Conservation (phyloP, 1,140 invertebrate species). For the Periplaneta americana region DNA sequence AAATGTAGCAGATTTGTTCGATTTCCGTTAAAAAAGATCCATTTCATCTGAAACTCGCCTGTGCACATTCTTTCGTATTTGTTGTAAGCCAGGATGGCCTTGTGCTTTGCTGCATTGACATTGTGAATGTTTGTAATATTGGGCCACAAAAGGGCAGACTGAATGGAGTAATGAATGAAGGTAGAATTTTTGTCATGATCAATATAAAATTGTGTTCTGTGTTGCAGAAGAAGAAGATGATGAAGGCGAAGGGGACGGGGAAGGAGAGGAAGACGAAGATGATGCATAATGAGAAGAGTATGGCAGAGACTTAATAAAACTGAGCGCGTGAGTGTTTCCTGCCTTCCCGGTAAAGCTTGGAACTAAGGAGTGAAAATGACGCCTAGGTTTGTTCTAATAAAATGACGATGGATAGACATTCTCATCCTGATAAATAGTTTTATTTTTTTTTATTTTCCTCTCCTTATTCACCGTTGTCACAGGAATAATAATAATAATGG, state of each 20-base stretch:
- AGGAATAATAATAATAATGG: background rate
- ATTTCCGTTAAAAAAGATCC: too few species aligned
- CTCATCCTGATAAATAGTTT: background rate
- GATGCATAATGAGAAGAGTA: conserved; percentile 42
- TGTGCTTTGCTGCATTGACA: too few species aligned
- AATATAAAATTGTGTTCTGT: conserved; percentile 18
- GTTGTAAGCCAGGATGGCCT: too few species aligned
- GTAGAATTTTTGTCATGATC: too few species aligned
- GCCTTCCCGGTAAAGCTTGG: conserved; percentile 15
- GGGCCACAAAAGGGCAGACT: too few species aligned
- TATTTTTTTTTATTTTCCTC: conserved; percentile 2
- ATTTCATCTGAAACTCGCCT: too few species aligned
- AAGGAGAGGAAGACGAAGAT: conserved; percentile 46
- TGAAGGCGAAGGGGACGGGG: conserved; percentile 49
- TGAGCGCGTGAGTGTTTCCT: conserved; percentile 7
- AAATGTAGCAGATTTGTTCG: too few species aligned
- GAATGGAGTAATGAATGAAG: too few species aligned
- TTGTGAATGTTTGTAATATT: too few species aligned
- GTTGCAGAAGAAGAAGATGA: conserved; percentile 55
- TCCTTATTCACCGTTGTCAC: background rate
- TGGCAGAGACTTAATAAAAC: conserved; percentile 14
- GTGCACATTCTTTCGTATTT: too few species aligned
- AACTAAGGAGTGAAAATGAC: conserved; percentile 9
- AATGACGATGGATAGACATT: background rate
- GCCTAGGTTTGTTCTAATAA: background rate